A percentile compares a stretch with the other conserved stretches of the same genome.
These are phyloP conservation scores for Himalopsyche japonica DNA, from an alignment of 2,888 invertebrate species.

Conservation along the genomic window DNA sequence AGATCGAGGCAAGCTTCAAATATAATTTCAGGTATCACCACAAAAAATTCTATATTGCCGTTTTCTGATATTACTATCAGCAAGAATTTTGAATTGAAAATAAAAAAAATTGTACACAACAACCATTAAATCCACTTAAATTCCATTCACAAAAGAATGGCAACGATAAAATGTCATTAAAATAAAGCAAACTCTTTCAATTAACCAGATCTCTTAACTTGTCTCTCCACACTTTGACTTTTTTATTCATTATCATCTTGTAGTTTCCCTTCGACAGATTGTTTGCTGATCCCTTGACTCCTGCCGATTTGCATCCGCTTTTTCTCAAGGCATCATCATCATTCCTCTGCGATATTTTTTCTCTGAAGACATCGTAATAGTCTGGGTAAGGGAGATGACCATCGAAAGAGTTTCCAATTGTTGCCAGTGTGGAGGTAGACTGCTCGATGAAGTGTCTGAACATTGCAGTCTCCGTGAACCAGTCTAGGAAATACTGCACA, in stretches of 20 bases:
- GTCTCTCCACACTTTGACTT: constrained; percentile 52
- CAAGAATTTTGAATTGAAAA: too few relatives aligned
- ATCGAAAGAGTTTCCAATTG: constrained; percentile 40
- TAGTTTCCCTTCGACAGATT: constrained; percentile 45
- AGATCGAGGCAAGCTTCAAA: too few relatives aligned
- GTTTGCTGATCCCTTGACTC: not conserved
- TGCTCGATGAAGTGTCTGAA: constrained; percentile 74
- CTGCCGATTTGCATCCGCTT: not conserved
- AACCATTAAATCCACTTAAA: too few relatives aligned
- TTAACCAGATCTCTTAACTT: constrained; percentile 55
- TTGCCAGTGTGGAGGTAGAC: constrained; percentile 46
- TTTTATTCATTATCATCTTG: constrained; percentile 54
- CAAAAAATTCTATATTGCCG: too few relatives aligned
- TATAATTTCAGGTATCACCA: too few relatives aligned
- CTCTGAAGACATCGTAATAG: constrained; percentile 52
- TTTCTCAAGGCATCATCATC: constrained; percentile 35
- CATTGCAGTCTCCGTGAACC: constrained; percentile 88
- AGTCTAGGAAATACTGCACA: constrained; percentile 75
- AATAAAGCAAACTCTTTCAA: constrained; percentile 34
- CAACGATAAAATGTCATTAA: not conserved
- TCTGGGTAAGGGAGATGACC: constrained; percentile 54
- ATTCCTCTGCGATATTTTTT: constrained; percentile 40
- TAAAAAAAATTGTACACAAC: too few relatives aligned
- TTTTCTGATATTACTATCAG: too few relatives aligned
- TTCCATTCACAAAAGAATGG: too few relatives aligned